These are phyloP conservation scores for Danionella dracula DNA, from an alignment of 2,797 vertebrate species.

Conservation along the genomic window DNA sequence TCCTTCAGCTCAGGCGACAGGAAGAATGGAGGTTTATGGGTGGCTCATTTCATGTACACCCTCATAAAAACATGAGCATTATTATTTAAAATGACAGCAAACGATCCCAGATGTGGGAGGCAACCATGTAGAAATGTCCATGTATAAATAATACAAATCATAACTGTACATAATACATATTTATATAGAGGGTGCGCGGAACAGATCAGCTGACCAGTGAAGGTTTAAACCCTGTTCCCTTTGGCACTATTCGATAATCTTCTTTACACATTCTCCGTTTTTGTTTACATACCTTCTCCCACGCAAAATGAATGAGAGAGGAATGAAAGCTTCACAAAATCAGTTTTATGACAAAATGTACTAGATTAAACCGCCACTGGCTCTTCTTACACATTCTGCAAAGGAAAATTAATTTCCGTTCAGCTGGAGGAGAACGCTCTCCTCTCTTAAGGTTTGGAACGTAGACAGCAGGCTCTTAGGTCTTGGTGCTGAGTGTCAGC, in stretches of 20 bases:
- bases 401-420: conserved; percentile 38
- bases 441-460: conserved; percentile 9
- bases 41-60: conserved; percentile 56
- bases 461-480: conserved; percentile 44
- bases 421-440: conserved; percentile 14
- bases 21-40: conserved; percentile 39
- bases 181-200: conserved; percentile 51
- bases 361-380: conserved; percentile 23
- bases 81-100: conserved; percentile 63
- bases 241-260: conserved; percentile 38
- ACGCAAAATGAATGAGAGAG: conserved; percentile 36
- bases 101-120: conserved; percentile 48
- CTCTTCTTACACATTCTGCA: conserved; percentile 36
- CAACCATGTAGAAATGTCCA: conserved; percentile 63
- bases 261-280: conserved; percentile 32
- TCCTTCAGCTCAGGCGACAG: conserved; percentile 26
- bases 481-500: conserved; percentile 73
- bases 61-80: conserved; percentile 56
- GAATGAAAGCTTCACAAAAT: conserved; percentile 37
- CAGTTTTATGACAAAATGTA: conserved; percentile 35
- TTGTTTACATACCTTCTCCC: conserved; percentile 31
- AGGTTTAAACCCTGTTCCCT: conserved; percentile 43
- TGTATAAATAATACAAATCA: conserved; percentile 72
- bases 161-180: conserved; percentile 59
- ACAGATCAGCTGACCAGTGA: conserved; percentile 31